These are phyloP conservation scores for Neuroterus valhalla DNA, from an alignment of 1,140 invertebrate genomes.

Conservation along the genomic window DNA sequence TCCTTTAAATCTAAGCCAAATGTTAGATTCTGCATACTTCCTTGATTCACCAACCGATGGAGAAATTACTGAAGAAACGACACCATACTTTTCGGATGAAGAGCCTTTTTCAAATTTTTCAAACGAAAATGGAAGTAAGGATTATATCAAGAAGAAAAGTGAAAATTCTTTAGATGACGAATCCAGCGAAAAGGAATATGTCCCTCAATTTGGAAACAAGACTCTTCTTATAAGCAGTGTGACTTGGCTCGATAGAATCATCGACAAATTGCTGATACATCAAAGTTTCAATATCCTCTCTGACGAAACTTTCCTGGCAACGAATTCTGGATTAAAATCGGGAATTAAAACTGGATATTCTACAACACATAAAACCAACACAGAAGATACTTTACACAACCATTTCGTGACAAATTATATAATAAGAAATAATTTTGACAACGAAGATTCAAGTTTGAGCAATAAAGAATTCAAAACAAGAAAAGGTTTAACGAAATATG, in stretches of 20 bases:
- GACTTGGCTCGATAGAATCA: neutral
- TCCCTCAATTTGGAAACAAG: neutral
- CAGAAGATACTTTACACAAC: neutral
- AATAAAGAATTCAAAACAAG: neutral
- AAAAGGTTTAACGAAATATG: neutral
- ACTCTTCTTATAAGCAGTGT: neutral
- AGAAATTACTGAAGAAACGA: neutral
- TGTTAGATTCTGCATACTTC: constrained; percentile 52
- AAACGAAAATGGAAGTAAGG: neutral
- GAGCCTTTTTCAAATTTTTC: neutral
- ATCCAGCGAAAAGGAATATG: neutral
- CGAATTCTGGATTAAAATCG: neutral
- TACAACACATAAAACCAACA: neutral
- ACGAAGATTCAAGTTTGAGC: neutral
- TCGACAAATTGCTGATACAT: neutral
- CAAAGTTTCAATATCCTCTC: neutral
- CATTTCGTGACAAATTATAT: constrained; percentile 13
- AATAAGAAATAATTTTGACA: neutral
- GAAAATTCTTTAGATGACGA: neutral
- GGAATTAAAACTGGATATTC: neutral
- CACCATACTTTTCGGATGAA: neutral
- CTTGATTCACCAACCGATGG: constrained; percentile 32
- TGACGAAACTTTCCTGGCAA: neutral
- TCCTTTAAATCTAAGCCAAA: constrained; percentile 41
- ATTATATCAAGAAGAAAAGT: neutral